Base-by-base conservation (phyloP, 1,140 invertebrate species). In the Melanaphis sacchari region DNA sequence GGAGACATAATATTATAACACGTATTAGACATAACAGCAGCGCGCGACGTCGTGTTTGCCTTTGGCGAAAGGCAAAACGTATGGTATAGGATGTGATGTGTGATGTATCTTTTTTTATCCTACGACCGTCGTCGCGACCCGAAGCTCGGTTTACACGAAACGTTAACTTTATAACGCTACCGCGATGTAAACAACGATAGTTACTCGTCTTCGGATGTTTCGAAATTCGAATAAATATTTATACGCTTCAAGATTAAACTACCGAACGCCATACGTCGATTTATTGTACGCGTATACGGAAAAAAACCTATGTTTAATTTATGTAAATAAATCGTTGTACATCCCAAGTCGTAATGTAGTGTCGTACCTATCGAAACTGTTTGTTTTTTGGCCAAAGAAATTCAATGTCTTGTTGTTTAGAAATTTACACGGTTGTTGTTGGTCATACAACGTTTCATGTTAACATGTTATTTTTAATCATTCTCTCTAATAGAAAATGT, bases 211-310 rank as follows among this genome's bases (percentile, higher is more conserved):
- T 15, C 38, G 38, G 40, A 41, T 40, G 9, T 40, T 84, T 88
- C 31, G 43, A 88, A 43, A n/a, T 22, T 46, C 43, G 85, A 46
- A 88, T 46, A 88, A 88, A 88, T 88, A 88, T 88, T 88, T 90
- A 90, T 90, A 40, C 36, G 9, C 52, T 76, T n/a, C n/a, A n/a
- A 31, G 41, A 31, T 87, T 11, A 21, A 87, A 87, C 46, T 49
- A 49, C 22, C 41, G 41, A 31, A 87, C 5, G 31, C 41, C 6
- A 18, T 87, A 36, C 31, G 4, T 76, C 49, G 49, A 54, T 46
- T 89, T 89, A 89, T 54, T 38, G 46, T 7, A 85, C 84, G 9
- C 41, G 38, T 85, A 46, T 26, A 85, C 24, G 26, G 3, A 85
- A 85, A 85, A 85, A 85, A 85, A 43, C 41, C 38, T 15, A n/a